A percentile compares a stretch with the other conserved stretches of the same genome.
These are phyloP conservation scores for Staurois parvus DNA, from an alignment of 2,797 vertebrate species.

Conservation along the genomic window DNA sequence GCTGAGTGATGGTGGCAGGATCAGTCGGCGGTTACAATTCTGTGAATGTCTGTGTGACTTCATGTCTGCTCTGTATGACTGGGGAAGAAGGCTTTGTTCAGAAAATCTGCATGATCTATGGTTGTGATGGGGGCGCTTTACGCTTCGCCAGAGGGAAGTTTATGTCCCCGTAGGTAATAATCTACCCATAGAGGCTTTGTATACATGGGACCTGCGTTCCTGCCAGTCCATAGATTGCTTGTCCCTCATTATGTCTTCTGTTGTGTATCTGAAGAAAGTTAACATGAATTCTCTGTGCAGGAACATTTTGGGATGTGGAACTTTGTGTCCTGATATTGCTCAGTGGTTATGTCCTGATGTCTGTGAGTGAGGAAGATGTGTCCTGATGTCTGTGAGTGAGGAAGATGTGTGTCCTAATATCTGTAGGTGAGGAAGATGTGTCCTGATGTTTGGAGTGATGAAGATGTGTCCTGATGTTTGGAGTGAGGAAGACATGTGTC, in stretches of 20 bases:
- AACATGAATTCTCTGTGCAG: too few species aligned
- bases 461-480: not conserved
- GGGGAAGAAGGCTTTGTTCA: conserved; percentile 1
- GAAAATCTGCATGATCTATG: too few species aligned
- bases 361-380: not conserved
- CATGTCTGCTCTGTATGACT: conserved; percentile 40
- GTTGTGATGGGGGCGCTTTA: too few species aligned
- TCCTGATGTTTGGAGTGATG: not conserved
- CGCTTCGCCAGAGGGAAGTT: too few species aligned
- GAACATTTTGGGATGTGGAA: too few species aligned
- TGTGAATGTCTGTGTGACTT: conserved; percentile 44
- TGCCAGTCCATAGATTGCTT: too few species aligned
- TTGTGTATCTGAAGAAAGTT: too few species aligned
- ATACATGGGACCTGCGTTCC: too few species aligned
- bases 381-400: not conserved
- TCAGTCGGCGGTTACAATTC: conserved; percentile 33
- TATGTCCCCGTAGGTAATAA: too few species aligned
- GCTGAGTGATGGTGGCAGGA: not conserved
- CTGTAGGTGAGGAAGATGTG: not conserved
- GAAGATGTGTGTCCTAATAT: not conserved
- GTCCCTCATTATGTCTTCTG: too few species aligned
- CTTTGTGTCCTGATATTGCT: not conserved
- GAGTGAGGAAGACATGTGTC: not conserved
- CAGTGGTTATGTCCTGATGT: not conserved
- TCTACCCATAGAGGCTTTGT: too few species aligned